Conservation (phyloP, 2,888 invertebrate species). For the Trachelus troglodyta region DNA sequence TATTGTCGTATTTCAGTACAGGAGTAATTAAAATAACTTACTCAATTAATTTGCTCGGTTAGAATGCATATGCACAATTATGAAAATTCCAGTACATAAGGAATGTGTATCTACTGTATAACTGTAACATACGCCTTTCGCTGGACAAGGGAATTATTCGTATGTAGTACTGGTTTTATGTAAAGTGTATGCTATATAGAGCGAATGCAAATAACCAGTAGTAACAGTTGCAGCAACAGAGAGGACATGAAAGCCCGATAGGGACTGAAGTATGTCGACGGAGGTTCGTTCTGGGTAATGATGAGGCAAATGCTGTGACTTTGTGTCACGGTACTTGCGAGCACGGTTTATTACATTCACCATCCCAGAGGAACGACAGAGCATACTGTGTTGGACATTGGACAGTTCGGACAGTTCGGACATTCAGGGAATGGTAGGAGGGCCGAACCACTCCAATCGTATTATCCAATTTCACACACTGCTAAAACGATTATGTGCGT, state of each 20-base stretch:
- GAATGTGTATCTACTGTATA: not conserved
- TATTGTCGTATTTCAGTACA: not conserved
- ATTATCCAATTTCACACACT: slow-evolving; percentile 20
- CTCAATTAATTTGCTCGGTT: not conserved
- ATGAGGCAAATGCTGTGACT: not conserved
- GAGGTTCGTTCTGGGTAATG: not conserved
- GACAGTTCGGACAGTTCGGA: not conserved
- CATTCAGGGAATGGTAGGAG: not conserved
- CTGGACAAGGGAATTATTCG: not conserved
- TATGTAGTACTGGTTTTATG: not conserved
- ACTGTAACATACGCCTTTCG: not conserved
- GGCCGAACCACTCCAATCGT: slow-evolving; percentile 15
- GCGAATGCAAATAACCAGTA: not conserved
- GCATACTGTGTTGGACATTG: not conserved
- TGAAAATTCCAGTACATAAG: not conserved
- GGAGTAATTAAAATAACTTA: not conserved
- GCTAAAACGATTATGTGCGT: slow-evolving; percentile 12
- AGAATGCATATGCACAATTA: not conserved
- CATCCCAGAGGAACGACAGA: not conserved
- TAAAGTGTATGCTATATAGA: not conserved
- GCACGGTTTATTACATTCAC: not conserved
- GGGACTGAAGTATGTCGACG: not conserved
- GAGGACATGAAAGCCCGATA: not conserved
- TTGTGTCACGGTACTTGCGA: not conserved
- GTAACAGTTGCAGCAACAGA: not conserved